Evolutionary conservation across 2,888 invertebrate genomes (phyloP), one percentile per base, ranked within the genome.

Genomic region (Drosophila tanythrix): DNA sequence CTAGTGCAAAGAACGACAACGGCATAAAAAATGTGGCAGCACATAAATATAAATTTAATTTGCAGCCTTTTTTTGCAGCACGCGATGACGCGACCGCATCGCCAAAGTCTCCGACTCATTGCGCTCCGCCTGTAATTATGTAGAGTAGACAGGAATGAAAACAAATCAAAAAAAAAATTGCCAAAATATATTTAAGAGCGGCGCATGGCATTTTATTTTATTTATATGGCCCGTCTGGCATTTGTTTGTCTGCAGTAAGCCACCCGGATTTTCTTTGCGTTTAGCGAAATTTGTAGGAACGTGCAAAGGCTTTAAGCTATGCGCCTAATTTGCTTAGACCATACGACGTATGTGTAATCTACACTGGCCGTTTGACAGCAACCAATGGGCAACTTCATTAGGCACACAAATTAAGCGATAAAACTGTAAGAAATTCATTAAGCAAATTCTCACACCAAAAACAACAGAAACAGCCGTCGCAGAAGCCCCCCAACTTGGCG

Each of bases 1-100:
- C 74, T 81, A 83, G 70, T 61, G 72, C 46, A 68, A 65, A 65
- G 71, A 76, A 76, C 76, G 79, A 74, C 78, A 81, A 66, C 68
- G 71, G 76, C 80, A 74, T 73, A 80, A 81, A 81, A 80, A 79
- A 82, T 83, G 90, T 85, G 88, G 76, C 86, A 86, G 86, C 81
- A 85, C 89, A 89, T 86, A 86, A 86, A 86, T 86, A 89, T 85
- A 86, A 89, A 88, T 89, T 80, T 89, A 84, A 87, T 89, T 86
- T 89, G 82, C 55, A 73, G 73, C 63, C 50, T 63, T 58, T 57
- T 33, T 38, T 53, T 67, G 62, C 60, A 75, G 66, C 85, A 86
- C 85, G 85, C 85, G 85, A 86, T 89, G 85, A 89, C 89, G 89
- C 89, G 82, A 63, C 70, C 29, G 59, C 70, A 61, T 27, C 48